Evolutionary conservation across 2,888 invertebrate genomes (phyloP).

Genomic region (Ectemnius lituratus): DNA sequence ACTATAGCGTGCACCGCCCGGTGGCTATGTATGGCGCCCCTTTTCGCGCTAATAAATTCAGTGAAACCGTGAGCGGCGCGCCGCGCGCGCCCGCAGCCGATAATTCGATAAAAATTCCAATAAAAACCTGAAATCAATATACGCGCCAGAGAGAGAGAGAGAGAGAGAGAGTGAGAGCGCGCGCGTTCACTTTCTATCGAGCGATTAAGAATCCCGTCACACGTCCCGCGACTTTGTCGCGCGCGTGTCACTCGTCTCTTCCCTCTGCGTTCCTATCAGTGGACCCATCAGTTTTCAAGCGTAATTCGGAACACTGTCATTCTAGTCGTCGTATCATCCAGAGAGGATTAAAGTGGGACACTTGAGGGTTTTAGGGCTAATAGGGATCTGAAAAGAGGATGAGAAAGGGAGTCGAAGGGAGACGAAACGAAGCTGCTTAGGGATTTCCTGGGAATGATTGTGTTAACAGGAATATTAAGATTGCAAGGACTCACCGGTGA

Average conservation of each 20-base stretch:
- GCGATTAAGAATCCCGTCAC: constrained; percentile 1
- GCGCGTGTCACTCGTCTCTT: too few species aligned
- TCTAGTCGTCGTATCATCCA: background rate
- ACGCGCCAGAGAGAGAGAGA: too few species aligned
- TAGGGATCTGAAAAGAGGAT: background rate
- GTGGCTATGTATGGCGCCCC: background rate
- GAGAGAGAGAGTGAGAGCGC: background rate
- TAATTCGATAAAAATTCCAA: constrained; percentile 15
- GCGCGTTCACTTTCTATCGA: constrained; percentile 14
- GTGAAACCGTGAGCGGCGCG: background rate
- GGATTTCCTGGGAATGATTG: constrained; percentile 29
- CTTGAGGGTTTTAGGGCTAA: background rate
- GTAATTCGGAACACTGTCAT: background rate
- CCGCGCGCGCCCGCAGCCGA: background rate
- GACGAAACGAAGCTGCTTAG: background rate
- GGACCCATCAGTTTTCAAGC: background rate
- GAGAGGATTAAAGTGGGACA: background rate
- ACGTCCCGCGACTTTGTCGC: background rate
- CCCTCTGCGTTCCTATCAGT: background rate
- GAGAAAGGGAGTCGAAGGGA: background rate
- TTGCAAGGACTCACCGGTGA: constrained; percentile 81
- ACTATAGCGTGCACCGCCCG: background rate
- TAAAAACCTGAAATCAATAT: constrained; percentile 8
- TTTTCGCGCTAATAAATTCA: constrained; percentile 15
- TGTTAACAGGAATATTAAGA: constrained; percentile 34